Evolutionary conservation across 2,888 invertebrate species (phyloP).

Genomic region (Dendrolimus houi): DNA sequence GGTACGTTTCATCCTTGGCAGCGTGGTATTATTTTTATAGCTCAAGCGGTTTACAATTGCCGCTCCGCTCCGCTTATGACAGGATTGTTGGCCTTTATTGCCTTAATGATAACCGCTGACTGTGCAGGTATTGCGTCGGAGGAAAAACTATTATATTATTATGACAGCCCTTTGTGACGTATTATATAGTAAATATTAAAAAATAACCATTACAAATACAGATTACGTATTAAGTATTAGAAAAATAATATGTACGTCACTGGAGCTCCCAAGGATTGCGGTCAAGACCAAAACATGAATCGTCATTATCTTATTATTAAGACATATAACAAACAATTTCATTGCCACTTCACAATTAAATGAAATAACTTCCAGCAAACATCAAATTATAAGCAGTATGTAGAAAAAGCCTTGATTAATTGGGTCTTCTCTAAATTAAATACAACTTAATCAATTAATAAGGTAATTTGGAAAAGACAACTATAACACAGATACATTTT

Average conservation of each 20-base stretch:
- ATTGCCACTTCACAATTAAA: neutral
- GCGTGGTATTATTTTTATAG: too few species aligned
- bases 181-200: neutral
- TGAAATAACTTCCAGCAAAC: too few species aligned
- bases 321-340: neutral
- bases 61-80: constrained; percentile 2
- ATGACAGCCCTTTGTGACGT: neutral
- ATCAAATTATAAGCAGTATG: too few species aligned
- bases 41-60: neutral
- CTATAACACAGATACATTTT: too few species aligned
- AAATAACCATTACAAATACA: neutral
- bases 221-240: neutral
- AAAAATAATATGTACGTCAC: neutral
- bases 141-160: neutral
- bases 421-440: too few species aligned
- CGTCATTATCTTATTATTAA: neutral
- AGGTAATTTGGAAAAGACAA: too few species aligned
- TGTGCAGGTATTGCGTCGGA: neutral
- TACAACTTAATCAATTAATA: too few species aligned
- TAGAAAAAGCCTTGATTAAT: too few species aligned
- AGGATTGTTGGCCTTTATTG: neutral
- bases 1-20: too few species aligned
- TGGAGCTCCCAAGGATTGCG: neutral
- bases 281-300: neutral
- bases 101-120: neutral